These are phyloP conservation scores for Teleopsis dalmanni DNA, from an alignment of 1,140 invertebrate species.

Conservation along the genomic window DNA sequence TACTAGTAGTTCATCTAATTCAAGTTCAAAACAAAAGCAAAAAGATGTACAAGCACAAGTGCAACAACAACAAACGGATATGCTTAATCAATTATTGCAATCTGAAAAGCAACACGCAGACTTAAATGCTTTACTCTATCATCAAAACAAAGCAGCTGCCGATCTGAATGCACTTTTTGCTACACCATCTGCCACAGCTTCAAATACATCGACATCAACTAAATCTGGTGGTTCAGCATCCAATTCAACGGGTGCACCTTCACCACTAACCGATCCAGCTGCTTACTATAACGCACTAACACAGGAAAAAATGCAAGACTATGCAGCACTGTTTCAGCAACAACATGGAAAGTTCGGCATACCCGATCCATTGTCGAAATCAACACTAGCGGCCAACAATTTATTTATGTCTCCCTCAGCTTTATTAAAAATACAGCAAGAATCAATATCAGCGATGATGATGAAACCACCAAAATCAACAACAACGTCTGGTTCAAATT, in stretches of 20 bases:
- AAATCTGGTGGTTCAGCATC: not conserved
- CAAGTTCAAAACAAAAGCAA: slow-evolving; percentile 12
- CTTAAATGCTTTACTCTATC: slow-evolving; percentile 34
- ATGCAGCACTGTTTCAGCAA: slow-evolving; percentile 39
- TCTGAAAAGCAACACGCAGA: slow-evolving; percentile 38
- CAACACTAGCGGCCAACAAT: slow-evolving; percentile 59
- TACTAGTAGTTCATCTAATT: not conserved
- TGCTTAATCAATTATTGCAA: slow-evolving; percentile 39
- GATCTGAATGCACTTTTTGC: slow-evolving; percentile 39
- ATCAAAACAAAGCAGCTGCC: slow-evolving; percentile 34
- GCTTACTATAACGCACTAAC: slow-evolving; percentile 39
- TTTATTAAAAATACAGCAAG: slow-evolving; percentile 48
- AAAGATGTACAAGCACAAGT: slow-evolving; percentile 6
- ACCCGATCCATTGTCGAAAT: slow-evolving; percentile 60
- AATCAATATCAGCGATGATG: slow-evolving; percentile 47
- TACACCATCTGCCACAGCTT: slow-evolving; percentile 19
- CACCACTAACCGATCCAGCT: slow-evolving; percentile 25
- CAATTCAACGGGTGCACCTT: slow-evolving; percentile 15
- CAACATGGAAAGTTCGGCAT: slow-evolving; percentile 44
- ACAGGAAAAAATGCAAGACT: slow-evolving; percentile 42
- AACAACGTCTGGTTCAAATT: slow-evolving; percentile 27
- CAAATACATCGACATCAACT: slow-evolving; percentile 14
- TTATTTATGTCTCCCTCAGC: slow-evolving; percentile 55
- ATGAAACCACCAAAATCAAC: slow-evolving; percentile 43
- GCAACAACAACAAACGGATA: slow-evolving; percentile 31